These are phyloP conservation scores for Poeciliopsis gracilis DNA, from an alignment of 2,797 vertebrate species.

Conservation along the genomic window DNA sequence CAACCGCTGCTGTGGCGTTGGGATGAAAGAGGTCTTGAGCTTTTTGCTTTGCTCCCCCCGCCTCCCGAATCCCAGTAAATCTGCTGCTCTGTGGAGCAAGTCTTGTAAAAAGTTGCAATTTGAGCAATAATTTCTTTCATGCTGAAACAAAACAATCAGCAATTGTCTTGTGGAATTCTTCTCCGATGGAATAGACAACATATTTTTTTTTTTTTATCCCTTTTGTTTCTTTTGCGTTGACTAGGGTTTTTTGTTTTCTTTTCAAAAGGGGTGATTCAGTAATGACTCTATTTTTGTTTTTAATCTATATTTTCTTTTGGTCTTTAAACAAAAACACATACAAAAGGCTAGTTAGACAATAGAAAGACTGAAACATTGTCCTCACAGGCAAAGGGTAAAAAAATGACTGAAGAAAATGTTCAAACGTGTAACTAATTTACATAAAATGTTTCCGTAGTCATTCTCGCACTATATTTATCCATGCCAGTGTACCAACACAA, in stretches of 20 bases:
- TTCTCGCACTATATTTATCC: no score
- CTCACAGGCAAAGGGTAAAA: background rate
- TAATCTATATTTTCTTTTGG: background rate
- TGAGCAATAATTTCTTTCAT: background rate
- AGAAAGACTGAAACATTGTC: background rate
- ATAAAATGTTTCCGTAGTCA: background rate
- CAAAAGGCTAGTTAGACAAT: background rate
- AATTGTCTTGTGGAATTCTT: background rate
- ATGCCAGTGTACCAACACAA: background rate
- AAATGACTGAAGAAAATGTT: background rate
- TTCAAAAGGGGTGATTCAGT: background rate
- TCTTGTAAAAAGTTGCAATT: background rate
- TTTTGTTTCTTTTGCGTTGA: background rate
- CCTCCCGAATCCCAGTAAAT: background rate
- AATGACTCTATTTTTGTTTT: background rate
- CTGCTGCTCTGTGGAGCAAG: background rate
- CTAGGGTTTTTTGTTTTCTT: background rate
- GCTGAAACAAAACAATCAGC: background rate
- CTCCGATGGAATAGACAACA: background rate
- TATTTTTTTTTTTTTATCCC: background rate
- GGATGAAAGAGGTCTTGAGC: background rate
- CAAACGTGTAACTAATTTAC: background rate
- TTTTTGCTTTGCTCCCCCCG: background rate
- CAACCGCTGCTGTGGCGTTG: background rate
- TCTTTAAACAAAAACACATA: background rate